Conservation (phyloP, 2,113 vertebrate species). For the Barbus barbus region DNA sequence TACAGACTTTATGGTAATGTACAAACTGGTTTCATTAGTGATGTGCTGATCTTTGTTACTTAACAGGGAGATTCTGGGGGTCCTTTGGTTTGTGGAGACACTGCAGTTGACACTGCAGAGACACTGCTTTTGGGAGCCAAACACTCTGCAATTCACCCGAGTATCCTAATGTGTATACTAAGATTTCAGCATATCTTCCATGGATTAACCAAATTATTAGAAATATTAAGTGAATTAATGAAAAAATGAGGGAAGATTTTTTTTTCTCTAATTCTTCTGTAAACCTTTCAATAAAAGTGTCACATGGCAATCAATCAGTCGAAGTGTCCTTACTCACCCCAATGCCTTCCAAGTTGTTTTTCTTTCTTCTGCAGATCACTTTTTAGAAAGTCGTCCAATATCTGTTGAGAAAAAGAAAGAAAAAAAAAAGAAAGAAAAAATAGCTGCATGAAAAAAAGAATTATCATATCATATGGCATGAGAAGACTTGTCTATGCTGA, state of each 20-base stretch:
- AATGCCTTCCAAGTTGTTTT: too few relatives aligned
- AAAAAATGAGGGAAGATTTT: neutral
- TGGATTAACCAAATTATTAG: neutral
- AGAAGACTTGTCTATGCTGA: too few relatives aligned
- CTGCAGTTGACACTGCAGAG: conserved; percentile 34
- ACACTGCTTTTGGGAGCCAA: neutral
- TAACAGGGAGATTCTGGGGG: conserved; percentile 52
- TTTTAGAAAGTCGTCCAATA: too few relatives aligned
- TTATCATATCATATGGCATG: too few relatives aligned
- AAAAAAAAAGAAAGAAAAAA: too few relatives aligned
- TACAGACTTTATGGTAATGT: neutral
- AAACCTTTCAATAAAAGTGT: neutral
- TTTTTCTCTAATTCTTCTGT: neutral
- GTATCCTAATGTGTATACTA: conserved; percentile 30
- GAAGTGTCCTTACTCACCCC: too few relatives aligned
- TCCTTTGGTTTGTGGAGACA: conserved; percentile 48
- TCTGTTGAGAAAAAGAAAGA: too few relatives aligned
- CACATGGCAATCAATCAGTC: neutral
- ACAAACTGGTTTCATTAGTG: neutral
- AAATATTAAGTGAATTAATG: neutral
- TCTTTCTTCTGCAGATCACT: too few relatives aligned
- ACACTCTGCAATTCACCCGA: neutral
- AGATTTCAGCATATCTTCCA: conserved; percentile 28
- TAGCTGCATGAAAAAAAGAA: too few relatives aligned
- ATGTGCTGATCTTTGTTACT: neutral